A percentile compares a stretch with the other conserved stretches of the same genome.
Evolutionary conservation across 2,113 vertebrate species (phyloP).

Genomic region (Pteruthius melanotis): DNA sequence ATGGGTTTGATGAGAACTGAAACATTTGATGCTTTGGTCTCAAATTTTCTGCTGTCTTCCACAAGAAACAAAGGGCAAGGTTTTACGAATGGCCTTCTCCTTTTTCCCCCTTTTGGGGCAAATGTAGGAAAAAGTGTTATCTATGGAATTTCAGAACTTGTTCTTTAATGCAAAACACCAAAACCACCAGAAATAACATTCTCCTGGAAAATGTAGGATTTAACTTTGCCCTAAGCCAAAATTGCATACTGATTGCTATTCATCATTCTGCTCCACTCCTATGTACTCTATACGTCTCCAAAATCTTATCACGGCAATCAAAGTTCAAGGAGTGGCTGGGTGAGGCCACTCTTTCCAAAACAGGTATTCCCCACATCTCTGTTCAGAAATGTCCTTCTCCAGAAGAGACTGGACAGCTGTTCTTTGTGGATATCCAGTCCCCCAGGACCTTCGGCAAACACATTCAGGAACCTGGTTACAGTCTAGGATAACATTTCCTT

Average conservation of each 20-base stretch:
- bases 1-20: slow-evolving; percentile 50
- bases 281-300: neutral
- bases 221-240: slow-evolving; percentile 14
- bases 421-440: slow-evolving; percentile 6
- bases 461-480: neutral
- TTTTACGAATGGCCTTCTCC: neutral
- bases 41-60: slow-evolving; percentile 51
- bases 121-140: slow-evolving; percentile 54
- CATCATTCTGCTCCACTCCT: neutral
- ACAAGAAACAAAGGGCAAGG: slow-evolving; percentile 52
- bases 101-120: neutral
- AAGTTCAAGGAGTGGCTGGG: neutral
- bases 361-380: neutral
- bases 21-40: slow-evolving; percentile 52
- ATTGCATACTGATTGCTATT: slow-evolving; percentile 13
- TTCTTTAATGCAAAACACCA: slow-evolving; percentile 31
- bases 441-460: neutral
- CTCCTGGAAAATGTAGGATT: slow-evolving; percentile 32
- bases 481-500: neutral
- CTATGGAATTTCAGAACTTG: slow-evolving; percentile 29
- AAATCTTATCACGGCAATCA: neutral
- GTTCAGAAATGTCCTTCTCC: neutral
- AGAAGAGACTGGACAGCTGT: neutral
- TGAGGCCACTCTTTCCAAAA: neutral
- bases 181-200: slow-evolving; percentile 52